Percentiles rank a stretch among this genome's conserved stretches.
These are phyloP conservation scores for Lamprotornis superbus DNA, from an alignment of 2,113 vertebrate species.

Conservation along the genomic window DNA sequence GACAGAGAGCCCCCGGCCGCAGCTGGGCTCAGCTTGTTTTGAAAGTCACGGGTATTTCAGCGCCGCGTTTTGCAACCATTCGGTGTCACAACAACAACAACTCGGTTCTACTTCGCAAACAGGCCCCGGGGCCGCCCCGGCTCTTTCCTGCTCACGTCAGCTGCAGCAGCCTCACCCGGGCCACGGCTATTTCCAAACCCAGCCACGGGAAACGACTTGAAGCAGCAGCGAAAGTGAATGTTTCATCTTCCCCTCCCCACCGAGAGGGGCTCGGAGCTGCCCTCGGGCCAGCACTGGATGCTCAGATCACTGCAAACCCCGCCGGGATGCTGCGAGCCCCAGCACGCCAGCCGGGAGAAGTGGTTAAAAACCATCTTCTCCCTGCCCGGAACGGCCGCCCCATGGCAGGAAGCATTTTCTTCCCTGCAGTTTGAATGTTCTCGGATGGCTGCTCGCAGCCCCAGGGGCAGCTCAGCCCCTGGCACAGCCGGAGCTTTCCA, in stretches of 20 bases:
- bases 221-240: background rate
- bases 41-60: background rate
- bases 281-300: background rate
- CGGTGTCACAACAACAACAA: slow-evolving; percentile 10
- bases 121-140: background rate
- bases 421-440: background rate
- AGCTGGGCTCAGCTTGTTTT: background rate
- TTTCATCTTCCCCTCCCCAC: accelerated
- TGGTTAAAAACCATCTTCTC: background rate
- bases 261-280: background rate
- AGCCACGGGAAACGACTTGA: background rate
- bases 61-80: background rate
- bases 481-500: slow-evolving; percentile 30
- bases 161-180: background rate
- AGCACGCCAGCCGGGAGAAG: background rate
- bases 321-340: background rate
- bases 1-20: background rate
- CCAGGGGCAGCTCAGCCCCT: background rate
- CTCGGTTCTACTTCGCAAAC: background rate
- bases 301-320: background rate
- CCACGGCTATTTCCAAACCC: background rate
- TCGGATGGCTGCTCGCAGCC: background rate
- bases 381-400: accelerated
- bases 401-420: background rate
- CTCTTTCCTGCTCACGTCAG: background rate